Conservation (phyloP, 2,113 vertebrate genomes). For the Arothron firmamentum region DNA sequence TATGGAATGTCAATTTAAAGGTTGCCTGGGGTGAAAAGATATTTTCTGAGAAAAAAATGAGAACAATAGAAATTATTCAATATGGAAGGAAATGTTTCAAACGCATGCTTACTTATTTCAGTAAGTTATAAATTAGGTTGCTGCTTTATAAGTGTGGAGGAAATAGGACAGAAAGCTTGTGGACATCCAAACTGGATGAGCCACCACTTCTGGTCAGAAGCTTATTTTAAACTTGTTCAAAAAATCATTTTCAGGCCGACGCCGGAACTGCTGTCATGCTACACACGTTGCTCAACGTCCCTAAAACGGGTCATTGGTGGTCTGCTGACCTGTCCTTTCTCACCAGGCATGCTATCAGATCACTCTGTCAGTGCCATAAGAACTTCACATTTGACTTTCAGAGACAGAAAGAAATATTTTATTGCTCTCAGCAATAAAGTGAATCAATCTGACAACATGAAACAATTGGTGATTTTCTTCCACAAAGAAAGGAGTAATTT, state of each 20-base stretch:
- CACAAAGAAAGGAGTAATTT: constrained; percentile 62
- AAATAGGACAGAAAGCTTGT: neutral
- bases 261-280: too few relatives aligned
- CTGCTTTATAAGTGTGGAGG: neutral
- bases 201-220: constrained; percentile 31
- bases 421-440: constrained; percentile 68
- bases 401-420: constrained; percentile 54
- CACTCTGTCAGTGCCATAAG: neutral
- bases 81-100: too few relatives aligned
- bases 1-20: too few relatives aligned
- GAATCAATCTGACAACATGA: constrained; percentile 67
- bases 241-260: constrained; percentile 2
- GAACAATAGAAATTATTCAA: too few relatives aligned
- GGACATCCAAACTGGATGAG: constrained; percentile 20
- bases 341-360: constrained; percentile 2
- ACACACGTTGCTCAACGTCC: neutral
- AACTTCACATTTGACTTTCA: constrained; percentile 2
- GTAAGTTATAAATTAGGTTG: neutral
- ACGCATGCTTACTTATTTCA: too few relatives aligned
- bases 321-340: constrained; percentile 18
- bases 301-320: too few relatives aligned
- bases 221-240: constrained; percentile 39
- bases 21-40: too few relatives aligned
- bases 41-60: too few relatives aligned
- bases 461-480: constrained; percentile 51